Evolutionary conservation across 2,113 vertebrate species (phyloP), one percentile per base, ranked within the genome.

Genomic region (Enhydra lutris): DNA sequence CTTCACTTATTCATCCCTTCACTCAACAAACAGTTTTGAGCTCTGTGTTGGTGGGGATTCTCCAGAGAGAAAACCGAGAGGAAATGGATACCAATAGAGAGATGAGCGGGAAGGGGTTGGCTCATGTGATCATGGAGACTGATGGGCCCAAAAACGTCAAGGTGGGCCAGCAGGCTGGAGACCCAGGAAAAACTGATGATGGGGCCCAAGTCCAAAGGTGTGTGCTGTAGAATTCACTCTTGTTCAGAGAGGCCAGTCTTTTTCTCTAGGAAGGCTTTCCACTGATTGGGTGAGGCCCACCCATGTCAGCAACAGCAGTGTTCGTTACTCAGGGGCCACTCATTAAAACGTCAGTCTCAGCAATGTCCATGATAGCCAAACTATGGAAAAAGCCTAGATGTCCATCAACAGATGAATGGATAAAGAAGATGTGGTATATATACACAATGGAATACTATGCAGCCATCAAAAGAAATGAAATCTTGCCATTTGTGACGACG

Each of bases 271-370:
- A 23, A 67, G 34, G n/a, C 20, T 34, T 47, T 95, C 34, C 50
- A 7, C 24, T 50, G 50, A 79, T 50, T 26, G 26, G 24, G 1
- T 5, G 50, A 91, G 39, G 47, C 50, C 34, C 61, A 23, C 42
- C 24, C 18, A 1, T 14, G 17, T 63, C 24, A 34, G 4, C 8
- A 8, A 13, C 0, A 34, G 50, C 0, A 45, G 7, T 29, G 26
- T 69, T 47, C 36, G 7, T 39, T 13, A 55, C 8, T 45, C 7
- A 21, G 31, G 45, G 39, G 3, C 36, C 20, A 21, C 59, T 42
- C 24, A 39, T 50, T 31, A 14, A 69, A 91, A 79, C 4, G 50
- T 59, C 10, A 74, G 6, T 67, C 17, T 78, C 23, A 31, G 52
- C 52, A 55, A 55, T 55, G 52, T 55, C 52, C 52, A 18, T 17